phyloP scores from a whole-genome alignment of 2,888 invertebrate genomes.

The Tipula helvola region DNA sequence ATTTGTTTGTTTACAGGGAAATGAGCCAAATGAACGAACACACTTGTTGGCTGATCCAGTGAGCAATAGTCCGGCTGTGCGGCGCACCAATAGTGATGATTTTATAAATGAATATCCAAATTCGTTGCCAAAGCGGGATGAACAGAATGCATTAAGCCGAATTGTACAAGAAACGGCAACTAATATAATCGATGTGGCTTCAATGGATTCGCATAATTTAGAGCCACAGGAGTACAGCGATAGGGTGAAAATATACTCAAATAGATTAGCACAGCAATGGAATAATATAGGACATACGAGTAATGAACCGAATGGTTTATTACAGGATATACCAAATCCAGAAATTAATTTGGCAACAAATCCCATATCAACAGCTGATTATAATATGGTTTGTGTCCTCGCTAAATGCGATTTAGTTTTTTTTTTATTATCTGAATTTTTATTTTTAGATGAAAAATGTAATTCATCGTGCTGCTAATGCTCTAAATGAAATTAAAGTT shows the following conservation, averaged over 20 bases:
- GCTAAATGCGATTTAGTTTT: background rate
- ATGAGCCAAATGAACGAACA: constrained; percentile 56
- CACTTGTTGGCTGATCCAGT: constrained; percentile 67
- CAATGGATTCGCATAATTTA: constrained; percentile 73
- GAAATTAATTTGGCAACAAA: constrained; percentile 53
- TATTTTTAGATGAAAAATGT: constrained; percentile 54
- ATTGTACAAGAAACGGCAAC: constrained; percentile 85
- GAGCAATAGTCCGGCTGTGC: constrained; percentile 58
- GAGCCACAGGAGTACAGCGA: constrained; percentile 84
- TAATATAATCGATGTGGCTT: constrained; percentile 89
- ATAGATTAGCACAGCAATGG: constrained; percentile 41
- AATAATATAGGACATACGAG: constrained; percentile 31
- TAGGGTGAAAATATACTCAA: constrained; percentile 57
- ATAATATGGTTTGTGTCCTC: constrained; percentile 45
- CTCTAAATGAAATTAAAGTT: constrained; percentile 67
- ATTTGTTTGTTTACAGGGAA: constrained; percentile 21
- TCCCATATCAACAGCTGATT: constrained; percentile 48
- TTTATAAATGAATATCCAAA: constrained; percentile 47
- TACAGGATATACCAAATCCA: constrained; percentile 62
- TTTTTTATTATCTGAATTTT: constrained; percentile 12
- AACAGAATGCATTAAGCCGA: constrained; percentile 79
- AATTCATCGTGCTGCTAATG: constrained; percentile 54
- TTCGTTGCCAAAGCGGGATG: constrained; percentile 66
- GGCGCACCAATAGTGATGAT: constrained; percentile 59
- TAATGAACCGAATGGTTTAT: constrained; percentile 34